Evolutionary conservation across 2,113 vertebrate genomes (phyloP).

Genomic region (Salvator merianae): DNA sequence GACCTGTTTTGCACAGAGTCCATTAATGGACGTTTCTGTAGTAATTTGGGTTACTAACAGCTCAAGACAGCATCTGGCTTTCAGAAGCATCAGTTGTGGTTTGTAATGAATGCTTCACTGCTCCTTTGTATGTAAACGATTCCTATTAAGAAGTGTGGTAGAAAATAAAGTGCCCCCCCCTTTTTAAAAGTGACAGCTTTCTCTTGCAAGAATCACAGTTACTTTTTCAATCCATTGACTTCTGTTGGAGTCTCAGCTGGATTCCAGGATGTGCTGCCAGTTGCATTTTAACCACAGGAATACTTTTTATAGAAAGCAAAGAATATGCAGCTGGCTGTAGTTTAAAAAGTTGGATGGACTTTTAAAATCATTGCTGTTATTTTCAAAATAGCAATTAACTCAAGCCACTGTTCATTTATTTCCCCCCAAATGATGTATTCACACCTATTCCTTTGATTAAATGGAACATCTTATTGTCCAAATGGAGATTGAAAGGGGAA

Average conservation of each 20-base stretch:
- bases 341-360: conserved; percentile 33
- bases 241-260: conserved; percentile 35
- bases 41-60: conserved; percentile 45
- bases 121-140: neutral
- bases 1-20: conserved; percentile 37
- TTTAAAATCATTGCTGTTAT: conserved; percentile 21
- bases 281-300: conserved; percentile 40
- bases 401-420: conserved; percentile 32
- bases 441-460: conserved; percentile 44
- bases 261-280: conserved; percentile 40
- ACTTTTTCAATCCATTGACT: conserved; percentile 45
- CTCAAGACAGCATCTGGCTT: conserved; percentile 52
- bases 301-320: conserved; percentile 48
- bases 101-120: conserved; percentile 44
- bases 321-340: conserved; percentile 23
- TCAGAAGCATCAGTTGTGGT: conserved; percentile 49
- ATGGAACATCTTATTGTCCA: conserved; percentile 27
- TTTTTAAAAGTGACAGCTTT: conserved; percentile 28
- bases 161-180: conserved; percentile 53
- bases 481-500: conserved; percentile 3
- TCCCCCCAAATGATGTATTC: neutral
- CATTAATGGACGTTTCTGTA: conserved; percentile 48
- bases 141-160: conserved; percentile 31
- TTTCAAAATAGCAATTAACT: conserved; percentile 50
- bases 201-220: conserved; percentile 48